phyloP scores from a whole-genome alignment of 2,888 invertebrate species.

The Camponotus fellah region DNA sequence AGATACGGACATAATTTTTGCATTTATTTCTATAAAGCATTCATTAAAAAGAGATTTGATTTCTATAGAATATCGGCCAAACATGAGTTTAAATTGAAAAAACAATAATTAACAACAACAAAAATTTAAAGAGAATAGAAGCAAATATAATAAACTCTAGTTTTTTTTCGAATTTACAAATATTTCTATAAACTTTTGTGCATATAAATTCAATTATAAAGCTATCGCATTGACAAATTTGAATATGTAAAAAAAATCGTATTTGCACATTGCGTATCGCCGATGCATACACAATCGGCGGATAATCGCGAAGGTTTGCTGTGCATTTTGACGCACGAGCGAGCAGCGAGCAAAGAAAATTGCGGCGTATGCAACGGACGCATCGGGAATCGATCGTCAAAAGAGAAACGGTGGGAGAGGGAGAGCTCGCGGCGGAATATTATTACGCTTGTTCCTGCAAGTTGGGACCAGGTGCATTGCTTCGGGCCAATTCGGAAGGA shows the following conservation, averaged over 20 bases:
- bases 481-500: slow-evolving; percentile 53
- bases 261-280: neutral
- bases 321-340: slow-evolving; percentile 22
- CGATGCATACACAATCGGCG: slow-evolving; percentile 1
- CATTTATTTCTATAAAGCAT: neutral
- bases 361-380: slow-evolving; percentile 31
- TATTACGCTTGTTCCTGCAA: slow-evolving; percentile 60
- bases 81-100: slow-evolving; percentile 5
- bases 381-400: slow-evolving; percentile 50
- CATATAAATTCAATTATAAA: neutral
- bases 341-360: slow-evolving; percentile 21
- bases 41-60: neutral
- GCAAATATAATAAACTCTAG: neutral
- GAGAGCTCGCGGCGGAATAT: slow-evolving; percentile 48
- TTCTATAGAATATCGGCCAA: too few relatives aligned
- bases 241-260: slow-evolving; percentile 3
- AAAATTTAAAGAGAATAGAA: neutral
- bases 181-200: neutral
- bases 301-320: slow-evolving; percentile 33
- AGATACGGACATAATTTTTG: neutral
- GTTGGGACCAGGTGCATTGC: slow-evolving; percentile 47
- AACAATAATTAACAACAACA: neutral
- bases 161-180: slow-evolving; percentile 4
- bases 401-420: neutral
- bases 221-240: neutral